Conservation (phyloP, 2,797 vertebrate genomes). For the Melanotaenia maccullochi region DNA sequence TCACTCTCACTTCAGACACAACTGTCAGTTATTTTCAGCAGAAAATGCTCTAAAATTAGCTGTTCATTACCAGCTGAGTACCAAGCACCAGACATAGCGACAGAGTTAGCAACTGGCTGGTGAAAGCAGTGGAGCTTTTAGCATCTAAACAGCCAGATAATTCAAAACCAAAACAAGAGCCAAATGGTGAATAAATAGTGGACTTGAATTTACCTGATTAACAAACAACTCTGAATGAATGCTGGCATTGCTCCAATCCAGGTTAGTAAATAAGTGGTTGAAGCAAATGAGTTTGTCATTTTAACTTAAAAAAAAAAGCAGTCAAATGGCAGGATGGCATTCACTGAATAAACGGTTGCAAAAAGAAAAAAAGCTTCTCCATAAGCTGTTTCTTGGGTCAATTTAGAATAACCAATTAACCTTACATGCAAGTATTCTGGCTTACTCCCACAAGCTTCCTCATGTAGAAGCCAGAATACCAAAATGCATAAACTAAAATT, state of each 20-base stretch:
- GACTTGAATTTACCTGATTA: background rate
- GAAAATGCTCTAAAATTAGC: background rate
- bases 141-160: background rate
- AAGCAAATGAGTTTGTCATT: background rate
- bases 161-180: background rate
- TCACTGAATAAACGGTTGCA: too few relatives aligned
- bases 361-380: too few relatives aligned
- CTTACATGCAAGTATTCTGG: background rate
- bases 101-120: background rate
- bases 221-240: slow-evolving; percentile 4
- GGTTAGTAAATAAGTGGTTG: background rate
- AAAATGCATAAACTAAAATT: background rate
- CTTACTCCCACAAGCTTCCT: background rate
- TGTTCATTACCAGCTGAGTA: background rate
- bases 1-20: background rate
- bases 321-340: too few relatives aligned
- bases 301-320: background rate
- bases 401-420: background rate
- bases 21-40: background rate
- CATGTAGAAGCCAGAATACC: background rate
- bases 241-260: background rate
- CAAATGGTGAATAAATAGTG: background rate
- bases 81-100: background rate
- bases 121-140: background rate
- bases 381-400: background rate